Conservation (phyloP, 2,888 invertebrate species). For the Calephelis perditalis region DNA sequence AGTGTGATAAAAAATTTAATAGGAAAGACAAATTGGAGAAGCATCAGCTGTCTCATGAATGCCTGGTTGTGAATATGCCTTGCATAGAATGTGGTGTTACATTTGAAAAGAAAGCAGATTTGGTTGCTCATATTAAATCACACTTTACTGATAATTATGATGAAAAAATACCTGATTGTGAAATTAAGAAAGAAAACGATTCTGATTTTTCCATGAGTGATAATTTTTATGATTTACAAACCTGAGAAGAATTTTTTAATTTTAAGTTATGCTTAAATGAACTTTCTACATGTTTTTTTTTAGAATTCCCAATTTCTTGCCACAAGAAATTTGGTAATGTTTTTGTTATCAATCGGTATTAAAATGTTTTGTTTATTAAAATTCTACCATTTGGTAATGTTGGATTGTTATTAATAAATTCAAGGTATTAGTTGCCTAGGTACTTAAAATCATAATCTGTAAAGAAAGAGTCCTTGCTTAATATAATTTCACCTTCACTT, state of each 20-base stretch:
- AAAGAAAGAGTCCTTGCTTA: too few relatives aligned
- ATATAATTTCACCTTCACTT: too few relatives aligned
- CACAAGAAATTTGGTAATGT: not conserved
- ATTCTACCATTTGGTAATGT: not conserved
- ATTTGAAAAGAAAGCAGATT: constrained; percentile 77
- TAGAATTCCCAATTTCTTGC: not conserved
- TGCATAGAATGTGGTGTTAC: constrained; percentile 81
- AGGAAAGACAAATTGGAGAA: constrained; percentile 83
- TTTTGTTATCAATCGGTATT: constrained; percentile 1
- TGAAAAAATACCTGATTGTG: constrained; percentile 51
- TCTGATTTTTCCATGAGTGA: constrained; percentile 55
- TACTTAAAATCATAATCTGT: too few relatives aligned
- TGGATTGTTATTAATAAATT: not conserved
- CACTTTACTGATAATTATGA: constrained; percentile 73
- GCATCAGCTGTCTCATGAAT: constrained; percentile 82
- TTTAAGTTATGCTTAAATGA: constrained; percentile 14
- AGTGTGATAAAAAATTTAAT: constrained; percentile 82
- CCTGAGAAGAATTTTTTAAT: constrained; percentile 40
- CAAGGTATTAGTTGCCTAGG: too few relatives aligned
- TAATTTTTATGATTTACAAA: constrained; percentile 64
- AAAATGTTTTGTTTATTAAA: not conserved
- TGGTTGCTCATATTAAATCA: constrained; percentile 78
- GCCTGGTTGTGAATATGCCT: constrained; percentile 77
- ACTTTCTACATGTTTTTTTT: constrained; percentile 6
- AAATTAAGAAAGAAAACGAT: constrained; percentile 63